These are phyloP conservation scores for Drosophila sechellia DNA, from an alignment of 1,140 invertebrate species.

Conservation along the genomic window DNA sequence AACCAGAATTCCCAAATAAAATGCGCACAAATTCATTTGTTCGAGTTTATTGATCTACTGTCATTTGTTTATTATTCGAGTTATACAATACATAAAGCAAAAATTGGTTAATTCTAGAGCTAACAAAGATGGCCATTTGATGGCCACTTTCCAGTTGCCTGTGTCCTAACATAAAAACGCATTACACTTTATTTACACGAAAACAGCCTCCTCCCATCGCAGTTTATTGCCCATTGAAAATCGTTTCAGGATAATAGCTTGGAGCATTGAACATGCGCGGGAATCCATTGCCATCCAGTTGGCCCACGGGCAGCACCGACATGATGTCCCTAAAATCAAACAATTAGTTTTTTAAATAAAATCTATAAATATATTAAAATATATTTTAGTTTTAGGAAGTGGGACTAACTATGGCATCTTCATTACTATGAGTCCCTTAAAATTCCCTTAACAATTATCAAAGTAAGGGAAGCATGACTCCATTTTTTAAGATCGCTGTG, in stretches of 20 bases:
- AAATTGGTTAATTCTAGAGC: conserved; percentile 45
- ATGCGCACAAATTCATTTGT: neutral
- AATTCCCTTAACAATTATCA: neutral
- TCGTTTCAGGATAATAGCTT: conserved; percentile 84
- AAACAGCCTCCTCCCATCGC: conserved; percentile 24
- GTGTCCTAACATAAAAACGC: conserved; percentile 53
- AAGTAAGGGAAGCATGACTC: neutral
- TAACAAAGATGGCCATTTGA: conserved; percentile 68
- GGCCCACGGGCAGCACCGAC: conserved; percentile 80
- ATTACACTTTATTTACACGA: conserved; percentile 62
- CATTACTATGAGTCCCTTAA: too few relatives aligned
- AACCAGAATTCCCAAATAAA: neutral
- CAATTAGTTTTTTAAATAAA: neutral
- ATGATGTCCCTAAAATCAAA: conserved; percentile 79
- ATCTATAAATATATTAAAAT: neutral
- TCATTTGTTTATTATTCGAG: conserved; percentile 49
- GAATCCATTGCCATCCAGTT: conserved; percentile 79
- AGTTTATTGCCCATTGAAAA: conserved; percentile 82
- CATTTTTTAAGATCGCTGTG: neutral
- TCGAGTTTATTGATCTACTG: conserved; percentile 59
- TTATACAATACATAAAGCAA: conserved; percentile 63
- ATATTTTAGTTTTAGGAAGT: too few relatives aligned
- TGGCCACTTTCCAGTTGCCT: conserved; percentile 53
- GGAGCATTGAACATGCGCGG: conserved; percentile 84
- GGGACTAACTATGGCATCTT: too few relatives aligned